Evolutionary conservation across 35 echinoderm and acorn worm species (phyloP).

Genomic region (Strongylocentrotus purpuratus): DNA sequence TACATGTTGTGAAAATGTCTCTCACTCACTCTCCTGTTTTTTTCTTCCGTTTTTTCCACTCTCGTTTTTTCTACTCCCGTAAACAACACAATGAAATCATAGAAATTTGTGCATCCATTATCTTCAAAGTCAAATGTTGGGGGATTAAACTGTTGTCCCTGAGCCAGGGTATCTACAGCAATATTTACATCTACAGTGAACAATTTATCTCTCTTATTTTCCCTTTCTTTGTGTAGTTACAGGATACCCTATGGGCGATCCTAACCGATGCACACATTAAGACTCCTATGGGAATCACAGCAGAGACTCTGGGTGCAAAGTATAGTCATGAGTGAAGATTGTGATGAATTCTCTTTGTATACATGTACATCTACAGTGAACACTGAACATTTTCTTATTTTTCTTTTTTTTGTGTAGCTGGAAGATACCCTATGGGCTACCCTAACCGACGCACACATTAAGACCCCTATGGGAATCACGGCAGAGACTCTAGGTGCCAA

Average conservation of each 20-base stretch:
- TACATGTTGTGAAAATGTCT: no score
- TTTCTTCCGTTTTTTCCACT: no score
- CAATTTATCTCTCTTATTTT: background rate
- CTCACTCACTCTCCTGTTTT: no score
- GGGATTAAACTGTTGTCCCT: no score
- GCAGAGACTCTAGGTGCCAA: conserved; percentile 90
- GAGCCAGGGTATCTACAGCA: no score
- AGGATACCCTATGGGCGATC: conserved; percentile 82
- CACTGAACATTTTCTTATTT: background rate
- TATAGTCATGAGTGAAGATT: conserved; percentile 88
- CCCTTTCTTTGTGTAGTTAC: conserved; percentile 58
- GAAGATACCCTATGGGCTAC: conserved; percentile 94
- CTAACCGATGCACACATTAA: conserved; percentile 93
- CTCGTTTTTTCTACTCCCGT: no score
- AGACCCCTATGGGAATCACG: conserved; percentile 95
- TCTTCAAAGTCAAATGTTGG: no score
- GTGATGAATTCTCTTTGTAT: conserved; percentile 82
- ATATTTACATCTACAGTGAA: no score
- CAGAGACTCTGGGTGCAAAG: conserved; percentile 88
- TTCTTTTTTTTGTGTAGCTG: conserved; percentile 52
- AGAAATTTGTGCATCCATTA: no score
- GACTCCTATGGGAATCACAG: conserved; percentile 38
- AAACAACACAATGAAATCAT: no score
- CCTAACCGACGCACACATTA: conserved; percentile 93
- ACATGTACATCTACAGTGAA: background rate